phyloP scores from a whole-genome alignment of 2,888 invertebrate genomes.

The Apamea sordens region DNA sequence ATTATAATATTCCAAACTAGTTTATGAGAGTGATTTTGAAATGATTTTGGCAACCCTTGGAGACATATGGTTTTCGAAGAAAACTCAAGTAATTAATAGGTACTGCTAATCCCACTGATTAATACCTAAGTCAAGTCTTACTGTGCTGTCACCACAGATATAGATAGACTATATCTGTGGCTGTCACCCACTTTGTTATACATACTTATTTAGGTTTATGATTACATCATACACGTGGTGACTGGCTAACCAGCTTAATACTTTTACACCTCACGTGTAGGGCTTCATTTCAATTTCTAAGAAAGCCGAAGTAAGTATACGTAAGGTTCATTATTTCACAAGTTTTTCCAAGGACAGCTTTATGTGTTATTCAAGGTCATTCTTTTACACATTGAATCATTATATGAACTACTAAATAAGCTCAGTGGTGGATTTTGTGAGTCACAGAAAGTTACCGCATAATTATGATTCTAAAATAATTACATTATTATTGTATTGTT shows the following conservation, averaged over 20 bases:
- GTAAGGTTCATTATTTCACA: constrained; percentile 37
- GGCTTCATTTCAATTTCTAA: constrained; percentile 52
- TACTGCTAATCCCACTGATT: neutral
- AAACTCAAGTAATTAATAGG: constrained; percentile 6
- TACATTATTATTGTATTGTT: constrained; percentile 25
- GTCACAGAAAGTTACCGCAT: constrained; percentile 40
- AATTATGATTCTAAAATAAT: constrained; percentile 33
- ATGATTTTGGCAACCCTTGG: neutral
- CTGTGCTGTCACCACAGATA: neutral
- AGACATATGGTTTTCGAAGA: neutral
- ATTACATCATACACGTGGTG: constrained; percentile 34
- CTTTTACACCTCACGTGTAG: constrained; percentile 20
- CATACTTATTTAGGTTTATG: constrained; percentile 15
- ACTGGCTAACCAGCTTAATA: constrained; percentile 29
- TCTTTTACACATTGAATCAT: constrained; percentile 33
- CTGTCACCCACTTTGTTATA: neutral
- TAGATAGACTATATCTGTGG: no score
- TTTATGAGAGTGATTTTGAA: neutral
- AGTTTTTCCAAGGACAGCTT: constrained; percentile 39
- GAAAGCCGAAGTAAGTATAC: constrained; percentile 28
- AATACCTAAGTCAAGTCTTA: neutral
- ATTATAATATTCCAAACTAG: neutral
- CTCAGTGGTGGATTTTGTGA: constrained; percentile 22
- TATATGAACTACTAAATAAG: constrained; percentile 13
- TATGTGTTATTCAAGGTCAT: constrained; percentile 41